Conservation (phyloP, 2,113 vertebrate genomes). For the Nymphicus hollandicus region DNA sequence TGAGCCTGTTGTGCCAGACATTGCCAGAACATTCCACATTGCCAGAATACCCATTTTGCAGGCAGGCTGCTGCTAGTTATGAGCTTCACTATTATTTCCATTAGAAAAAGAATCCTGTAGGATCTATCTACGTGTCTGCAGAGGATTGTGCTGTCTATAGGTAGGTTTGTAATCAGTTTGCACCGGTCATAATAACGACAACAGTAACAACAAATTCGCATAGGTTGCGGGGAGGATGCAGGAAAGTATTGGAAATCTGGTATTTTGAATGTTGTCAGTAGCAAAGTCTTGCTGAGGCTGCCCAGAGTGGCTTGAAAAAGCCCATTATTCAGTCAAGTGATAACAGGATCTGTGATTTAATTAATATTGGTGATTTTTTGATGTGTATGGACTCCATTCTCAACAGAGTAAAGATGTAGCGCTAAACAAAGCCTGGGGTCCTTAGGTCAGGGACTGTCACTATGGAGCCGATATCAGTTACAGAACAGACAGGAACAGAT, state of each 20-base stretch:
- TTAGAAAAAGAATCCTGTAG: background rate
- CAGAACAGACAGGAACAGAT: slow-evolving; percentile 76
- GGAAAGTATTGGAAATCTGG: background rate
- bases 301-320: background rate
- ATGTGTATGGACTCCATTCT: slow-evolving; percentile 64
- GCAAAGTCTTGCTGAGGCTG: background rate
- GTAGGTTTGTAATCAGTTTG: background rate
- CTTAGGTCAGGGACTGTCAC: slow-evolving; percentile 74
- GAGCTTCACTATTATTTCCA: background rate
- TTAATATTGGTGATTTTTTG: slow-evolving; percentile 59
- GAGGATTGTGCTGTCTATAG: fast-evolving
- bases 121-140: fast-evolving
- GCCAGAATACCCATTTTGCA: background rate
- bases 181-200: background rate
- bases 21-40: fast-evolving
- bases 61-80: background rate
- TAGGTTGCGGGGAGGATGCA: background rate
- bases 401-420: slow-evolving; percentile 63
- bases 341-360: slow-evolving; percentile 58
- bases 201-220: background rate
- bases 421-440: slow-evolving; percentile 68
- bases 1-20: background rate
- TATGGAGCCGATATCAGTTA: slow-evolving; percentile 76
- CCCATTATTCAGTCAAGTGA: slow-evolving; percentile 49
- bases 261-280: background rate